Conservation (phyloP, 1,140 invertebrate species). For the Sarcophaga peregrina region DNA sequence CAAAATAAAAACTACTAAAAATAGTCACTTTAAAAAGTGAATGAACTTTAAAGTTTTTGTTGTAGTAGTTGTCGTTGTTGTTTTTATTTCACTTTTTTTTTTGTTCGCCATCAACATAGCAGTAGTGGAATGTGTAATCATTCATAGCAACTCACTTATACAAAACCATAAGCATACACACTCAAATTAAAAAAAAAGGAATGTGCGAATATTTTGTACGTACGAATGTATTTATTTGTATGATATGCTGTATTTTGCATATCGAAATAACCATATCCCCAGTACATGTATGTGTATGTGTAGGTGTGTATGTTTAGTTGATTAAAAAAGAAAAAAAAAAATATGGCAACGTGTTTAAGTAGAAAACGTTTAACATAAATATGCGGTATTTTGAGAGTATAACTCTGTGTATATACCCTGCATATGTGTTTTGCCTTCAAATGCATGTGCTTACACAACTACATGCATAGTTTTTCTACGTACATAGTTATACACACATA, state of each 20-base stretch:
- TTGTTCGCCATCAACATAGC: not conserved
- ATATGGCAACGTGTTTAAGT: not conserved
- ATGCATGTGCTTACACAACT: too few relatives aligned
- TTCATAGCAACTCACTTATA: too few relatives aligned
- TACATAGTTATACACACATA: too few relatives aligned
- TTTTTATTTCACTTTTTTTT: too few relatives aligned
- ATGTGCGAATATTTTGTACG: not conserved
- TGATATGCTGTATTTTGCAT: not conserved
- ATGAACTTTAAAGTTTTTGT: slow-evolving; percentile 11
- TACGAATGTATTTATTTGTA: not conserved
- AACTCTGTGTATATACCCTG: too few relatives aligned
- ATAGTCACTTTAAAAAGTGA: slow-evolving; percentile 2
- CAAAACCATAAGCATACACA: too few relatives aligned
- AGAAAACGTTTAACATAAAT: slow-evolving; percentile 15
- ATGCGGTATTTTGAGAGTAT: not conserved
- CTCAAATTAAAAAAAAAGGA: too few relatives aligned
- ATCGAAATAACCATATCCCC: too few relatives aligned
- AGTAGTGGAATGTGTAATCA: not conserved
- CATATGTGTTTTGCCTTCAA: too few relatives aligned
- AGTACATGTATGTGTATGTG: not conserved
- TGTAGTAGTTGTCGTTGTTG: not conserved
- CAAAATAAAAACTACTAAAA: not conserved
- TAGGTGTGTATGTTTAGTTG: not conserved
- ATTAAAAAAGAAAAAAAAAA: not conserved
- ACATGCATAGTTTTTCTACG: too few relatives aligned